Conservation (phyloP, 2,797 vertebrate species). For the Acanthurus tractus region DNA sequence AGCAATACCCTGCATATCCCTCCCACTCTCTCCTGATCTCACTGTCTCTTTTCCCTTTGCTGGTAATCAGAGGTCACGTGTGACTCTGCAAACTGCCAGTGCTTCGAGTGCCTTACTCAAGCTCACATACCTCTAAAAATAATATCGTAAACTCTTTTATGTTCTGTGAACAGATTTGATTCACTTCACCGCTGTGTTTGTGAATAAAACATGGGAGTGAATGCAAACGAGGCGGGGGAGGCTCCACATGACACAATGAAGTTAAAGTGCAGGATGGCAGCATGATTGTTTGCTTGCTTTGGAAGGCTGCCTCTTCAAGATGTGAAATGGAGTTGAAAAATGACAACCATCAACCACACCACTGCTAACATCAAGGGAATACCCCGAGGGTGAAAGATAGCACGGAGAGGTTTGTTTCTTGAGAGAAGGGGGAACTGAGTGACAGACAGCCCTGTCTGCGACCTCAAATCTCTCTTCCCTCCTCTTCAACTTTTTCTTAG, state of each 20-base stretch:
- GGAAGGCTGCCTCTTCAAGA: constrained; percentile 57
- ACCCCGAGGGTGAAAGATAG: constrained; percentile 41
- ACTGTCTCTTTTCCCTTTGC: constrained; percentile 39
- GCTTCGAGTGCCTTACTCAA: constrained; percentile 32
- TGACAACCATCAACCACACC: constrained; percentile 57
- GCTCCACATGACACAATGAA: constrained; percentile 20
- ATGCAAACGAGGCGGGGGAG: constrained; percentile 20
- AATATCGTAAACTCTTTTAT: constrained; percentile 15
- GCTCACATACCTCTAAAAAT: constrained; percentile 33
- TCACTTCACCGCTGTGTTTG: constrained; percentile 23
- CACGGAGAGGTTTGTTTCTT: constrained; percentile 48
- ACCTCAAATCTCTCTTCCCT: constrained; percentile 24
- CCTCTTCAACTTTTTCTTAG: constrained; percentile 16
- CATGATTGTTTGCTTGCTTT: constrained; percentile 53
- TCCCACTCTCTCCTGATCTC: constrained; percentile 40
- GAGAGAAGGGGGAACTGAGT: constrained; percentile 26
- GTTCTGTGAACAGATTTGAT: constrained; percentile 19
- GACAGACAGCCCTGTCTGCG: constrained; percentile 30
- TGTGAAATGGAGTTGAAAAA: constrained; percentile 70
- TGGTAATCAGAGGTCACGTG: constrained; percentile 66
- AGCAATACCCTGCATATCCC: constrained; percentile 56
- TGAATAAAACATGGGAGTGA: constrained; percentile 43
- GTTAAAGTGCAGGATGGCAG: constrained; percentile 33
- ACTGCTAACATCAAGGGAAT: constrained; percentile 45
- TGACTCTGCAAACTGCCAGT: constrained; percentile 40